Base-by-base conservation (phyloP, 2,113 vertebrate species). In the Ophiodon elongatus region DNA sequence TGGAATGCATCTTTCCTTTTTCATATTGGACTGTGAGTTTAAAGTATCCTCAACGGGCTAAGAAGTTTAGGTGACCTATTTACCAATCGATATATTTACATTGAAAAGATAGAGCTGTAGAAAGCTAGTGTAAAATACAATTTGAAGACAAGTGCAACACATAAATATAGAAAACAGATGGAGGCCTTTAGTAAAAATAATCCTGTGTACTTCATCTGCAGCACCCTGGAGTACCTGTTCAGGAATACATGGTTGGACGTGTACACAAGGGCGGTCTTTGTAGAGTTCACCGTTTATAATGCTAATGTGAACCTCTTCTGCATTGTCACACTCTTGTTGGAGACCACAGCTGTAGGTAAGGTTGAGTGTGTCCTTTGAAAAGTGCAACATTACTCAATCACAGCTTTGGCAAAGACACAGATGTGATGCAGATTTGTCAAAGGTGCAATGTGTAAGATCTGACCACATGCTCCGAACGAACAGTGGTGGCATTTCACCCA, bases 251-350 rank as follows among this genome's bases (percentile, higher is more conserved):
- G 98, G 97, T 90, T 99, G 52, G 97, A 99, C 82, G 56, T 81
- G 17, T 94, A 96, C 92, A 98, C 97, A 1, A 95, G 97, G 88
- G 97, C 96, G 0, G 83, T 98, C 73, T 97, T 99, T 93, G 94
- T 96, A 9, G 97, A 99, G 93, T 99, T 99, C 89, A 98, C 97
- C 0, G 94, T 98, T 85, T 99, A 99, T 89, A 99, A 99, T 2
- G 97, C 97, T 81, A 99, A 98, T 0, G 95, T 99, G 85, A 99
- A 99, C 89, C 96, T 99, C 60, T 98, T 98, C 95, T 98, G 97
- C 87, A 93, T 97, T 1, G 84, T 97, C 86, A 96, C 90, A 0
- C 94, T 99, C 70, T 94, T 96, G 52, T 93, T 98, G 77, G 98
- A 99, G 94, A 97, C 94, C 57, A 94, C 94, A 3, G 96, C 96